Percentiles rank a stretch among this genome's conserved stretches.
Evolutionary conservation across 2,113 vertebrate genomes (phyloP).

Genomic region (Macaca mulatta): DNA sequence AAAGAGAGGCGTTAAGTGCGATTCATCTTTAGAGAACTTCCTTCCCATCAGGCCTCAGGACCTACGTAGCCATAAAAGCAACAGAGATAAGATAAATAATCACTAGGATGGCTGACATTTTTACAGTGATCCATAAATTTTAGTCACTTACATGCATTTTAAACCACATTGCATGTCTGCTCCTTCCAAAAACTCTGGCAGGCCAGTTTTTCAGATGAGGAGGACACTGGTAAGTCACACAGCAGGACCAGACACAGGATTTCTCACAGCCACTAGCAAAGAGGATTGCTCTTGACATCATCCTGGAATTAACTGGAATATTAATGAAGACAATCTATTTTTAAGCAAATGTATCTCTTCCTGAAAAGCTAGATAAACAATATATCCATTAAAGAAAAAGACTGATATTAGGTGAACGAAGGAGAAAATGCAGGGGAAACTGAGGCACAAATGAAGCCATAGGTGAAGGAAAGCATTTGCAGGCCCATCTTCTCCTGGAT

Average conservation of each 20-base stretch:
- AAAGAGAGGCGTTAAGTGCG: slow-evolving; percentile 42
- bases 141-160: slow-evolving; percentile 7
- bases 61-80: slow-evolving; percentile 21
- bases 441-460: neutral
- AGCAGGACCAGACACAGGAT: neutral
- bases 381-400: neutral
- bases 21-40: slow-evolving; percentile 54
- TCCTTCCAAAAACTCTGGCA: neutral
- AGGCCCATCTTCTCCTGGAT: neutral
- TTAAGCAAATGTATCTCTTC: neutral
- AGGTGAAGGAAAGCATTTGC: neutral
- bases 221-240: neutral
- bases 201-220: neutral
- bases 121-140: slow-evolving; percentile 49
- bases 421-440: neutral
- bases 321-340: neutral
- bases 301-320: neutral
- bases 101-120: slow-evolving; percentile 24
- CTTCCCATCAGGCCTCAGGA: slow-evolving; percentile 42
- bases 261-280: neutral
- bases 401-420: neutral
- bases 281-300: neutral
- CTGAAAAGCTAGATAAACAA: neutral
- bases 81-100: slow-evolving; percentile 57
- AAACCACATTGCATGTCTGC: neutral